Percentiles rank a stretch among this genome's conserved stretches.
Conservation (phyloP, 2,888 invertebrate species). For the Leptopilina myrica region DNA sequence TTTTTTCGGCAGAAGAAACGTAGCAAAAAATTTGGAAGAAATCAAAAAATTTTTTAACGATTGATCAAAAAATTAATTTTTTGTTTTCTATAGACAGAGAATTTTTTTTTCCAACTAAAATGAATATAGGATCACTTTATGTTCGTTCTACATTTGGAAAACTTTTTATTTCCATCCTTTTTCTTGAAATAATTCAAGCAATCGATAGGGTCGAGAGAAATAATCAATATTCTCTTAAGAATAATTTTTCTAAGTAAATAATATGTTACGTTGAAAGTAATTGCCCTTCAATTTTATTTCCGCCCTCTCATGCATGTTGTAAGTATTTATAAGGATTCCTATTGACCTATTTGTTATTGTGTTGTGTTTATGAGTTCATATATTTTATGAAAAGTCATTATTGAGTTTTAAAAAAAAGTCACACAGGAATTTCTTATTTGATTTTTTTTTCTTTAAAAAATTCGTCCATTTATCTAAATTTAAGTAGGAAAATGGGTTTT, state of each 20-base stretch:
- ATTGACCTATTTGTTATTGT: slow-evolving; percentile 39
- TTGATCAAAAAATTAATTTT: too few species aligned
- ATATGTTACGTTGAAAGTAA: neutral
- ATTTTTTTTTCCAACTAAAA: neutral
- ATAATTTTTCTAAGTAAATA: neutral
- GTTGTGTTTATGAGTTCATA: slow-evolving; percentile 10
- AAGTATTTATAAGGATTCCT: slow-evolving; percentile 47
- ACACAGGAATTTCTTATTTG: neutral
- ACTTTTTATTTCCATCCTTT: neutral
- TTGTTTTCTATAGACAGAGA: neutral
- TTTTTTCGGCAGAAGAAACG: too few species aligned
- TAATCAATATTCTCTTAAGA: slow-evolving; percentile 3
- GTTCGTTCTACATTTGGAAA: neutral
- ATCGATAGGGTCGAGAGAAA: neutral
- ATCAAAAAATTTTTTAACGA: too few species aligned
- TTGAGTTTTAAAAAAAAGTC: too few species aligned
- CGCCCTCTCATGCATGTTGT: slow-evolving; percentile 32
- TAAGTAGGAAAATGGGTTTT: too few species aligned
- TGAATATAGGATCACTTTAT: neutral
- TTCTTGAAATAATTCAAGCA: neutral
- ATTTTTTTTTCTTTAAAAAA: neutral
- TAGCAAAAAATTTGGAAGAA: too few species aligned
- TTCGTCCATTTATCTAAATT: neutral
- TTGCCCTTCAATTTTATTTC: slow-evolving; percentile 30
- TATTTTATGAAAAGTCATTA: neutral